These are phyloP conservation scores for Kryptolebias marmoratus DNA, from an alignment of 2,113 vertebrate species.

Conservation along the genomic window DNA sequence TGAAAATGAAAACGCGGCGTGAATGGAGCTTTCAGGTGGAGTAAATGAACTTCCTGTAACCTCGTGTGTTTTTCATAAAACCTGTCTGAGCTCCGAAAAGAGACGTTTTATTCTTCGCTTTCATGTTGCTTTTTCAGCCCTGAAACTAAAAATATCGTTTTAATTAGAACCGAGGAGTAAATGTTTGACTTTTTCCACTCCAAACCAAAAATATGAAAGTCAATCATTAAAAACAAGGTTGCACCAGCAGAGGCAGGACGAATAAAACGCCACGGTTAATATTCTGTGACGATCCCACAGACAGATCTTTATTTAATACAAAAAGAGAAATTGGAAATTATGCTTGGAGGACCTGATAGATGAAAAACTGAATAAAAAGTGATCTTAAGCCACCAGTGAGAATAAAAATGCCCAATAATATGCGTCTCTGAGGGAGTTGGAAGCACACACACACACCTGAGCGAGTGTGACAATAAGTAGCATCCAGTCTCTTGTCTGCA, in stretches of 20 bases:
- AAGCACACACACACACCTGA: constrained; percentile 9
- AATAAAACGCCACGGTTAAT: constrained; percentile 25
- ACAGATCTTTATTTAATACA: constrained; percentile 29
- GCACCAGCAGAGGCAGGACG: constrained; percentile 8
- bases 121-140: constrained; percentile 22
- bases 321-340: constrained; percentile 42
- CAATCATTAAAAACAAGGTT: constrained; percentile 12
- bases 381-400: constrained; percentile 22
- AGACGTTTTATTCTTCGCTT: constrained; percentile 47
- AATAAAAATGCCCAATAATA: constrained; percentile 26
- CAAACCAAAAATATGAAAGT: constrained; percentile 28
- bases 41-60: constrained; percentile 36
- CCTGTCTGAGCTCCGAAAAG: constrained; percentile 31
- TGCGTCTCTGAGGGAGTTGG: constrained; percentile 3
- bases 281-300: constrained; percentile 28
- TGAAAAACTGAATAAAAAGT: constrained; percentile 52
- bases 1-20: background rate
- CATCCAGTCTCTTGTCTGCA: constrained; percentile 21
- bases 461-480: constrained; percentile 6
- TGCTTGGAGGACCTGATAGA: constrained; percentile 49
- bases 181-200: constrained; percentile 2
- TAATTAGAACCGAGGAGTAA: constrained; percentile 47
- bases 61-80: constrained; percentile 19
- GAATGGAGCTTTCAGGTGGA: background rate
- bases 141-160: constrained; percentile 36